Conservation (phyloP, 1,140 invertebrate species). For the Drosophila lacertosa region DNA sequence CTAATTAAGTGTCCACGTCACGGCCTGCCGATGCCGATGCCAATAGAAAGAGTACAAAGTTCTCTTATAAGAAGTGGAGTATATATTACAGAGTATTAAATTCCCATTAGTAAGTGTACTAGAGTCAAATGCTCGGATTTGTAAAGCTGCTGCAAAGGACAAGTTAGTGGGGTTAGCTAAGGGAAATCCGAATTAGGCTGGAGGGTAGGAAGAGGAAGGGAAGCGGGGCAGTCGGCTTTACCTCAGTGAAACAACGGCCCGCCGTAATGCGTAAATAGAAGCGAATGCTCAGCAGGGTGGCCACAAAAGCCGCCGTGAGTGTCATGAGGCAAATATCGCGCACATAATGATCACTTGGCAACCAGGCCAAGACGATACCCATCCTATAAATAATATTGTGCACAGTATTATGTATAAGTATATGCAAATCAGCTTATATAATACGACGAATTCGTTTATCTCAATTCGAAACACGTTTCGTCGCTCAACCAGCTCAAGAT, state of each 20-base stretch:
- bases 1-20: slow-evolving; percentile 63
- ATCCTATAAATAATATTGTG: slow-evolving; percentile 72
- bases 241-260: slow-evolving; percentile 80
- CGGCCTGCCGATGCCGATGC: slow-evolving; percentile 28
- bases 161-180: slow-evolving; percentile 3
- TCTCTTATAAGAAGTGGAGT: not conserved
- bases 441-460: slow-evolving; percentile 37
- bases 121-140: too few species aligned
- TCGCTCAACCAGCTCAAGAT: slow-evolving; percentile 13
- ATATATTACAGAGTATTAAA: not conserved
- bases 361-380: slow-evolving; percentile 75
- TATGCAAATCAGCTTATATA: slow-evolving; percentile 75
- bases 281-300: slow-evolving; percentile 77
- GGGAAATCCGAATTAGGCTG: too few species aligned
- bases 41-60: slow-evolving; percentile 1
- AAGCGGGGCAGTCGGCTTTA: slow-evolving; percentile 48
- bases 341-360: slow-evolving; percentile 76
- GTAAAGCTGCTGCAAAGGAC: too few species aligned
- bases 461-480: slow-evolving; percentile 58
- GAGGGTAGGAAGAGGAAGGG: not conserved
- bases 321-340: slow-evolving; percentile 71
- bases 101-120: not conserved
- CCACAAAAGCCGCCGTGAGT: slow-evolving; percentile 62
- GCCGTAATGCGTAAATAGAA: slow-evolving; percentile 82
- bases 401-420: slow-evolving; percentile 40